These are phyloP conservation scores for Wiebesia pumilae DNA, from an alignment of 1,140 invertebrate species.

Conservation along the genomic window DNA sequence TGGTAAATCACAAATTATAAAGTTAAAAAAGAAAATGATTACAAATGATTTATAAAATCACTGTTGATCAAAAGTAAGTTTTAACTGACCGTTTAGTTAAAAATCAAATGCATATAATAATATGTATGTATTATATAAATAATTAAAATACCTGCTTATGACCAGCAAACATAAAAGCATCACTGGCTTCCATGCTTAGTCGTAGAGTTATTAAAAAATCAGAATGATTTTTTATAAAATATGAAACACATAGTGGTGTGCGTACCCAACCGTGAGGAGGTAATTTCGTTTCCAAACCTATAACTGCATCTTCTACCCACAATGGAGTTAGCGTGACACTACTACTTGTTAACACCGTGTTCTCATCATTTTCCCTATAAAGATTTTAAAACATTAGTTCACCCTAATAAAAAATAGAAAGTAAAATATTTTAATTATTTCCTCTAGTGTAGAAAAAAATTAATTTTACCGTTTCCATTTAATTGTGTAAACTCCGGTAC, in stretches of 20 bases:
- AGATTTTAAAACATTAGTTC: too few relatives aligned
- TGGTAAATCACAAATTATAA: too few relatives aligned
- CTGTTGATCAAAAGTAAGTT: not conserved
- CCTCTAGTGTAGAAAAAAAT: not conserved
- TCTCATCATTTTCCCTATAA: slow-evolving; percentile 64
- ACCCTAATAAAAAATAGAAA: too few relatives aligned
- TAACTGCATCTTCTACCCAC: slow-evolving; percentile 80
- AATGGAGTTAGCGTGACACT: slow-evolving; percentile 77
- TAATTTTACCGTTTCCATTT: slow-evolving; percentile 83
- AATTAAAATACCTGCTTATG: slow-evolving; percentile 84
- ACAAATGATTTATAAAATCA: too few relatives aligned
- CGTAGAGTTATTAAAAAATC: slow-evolving; percentile 83
- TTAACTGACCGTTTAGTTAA: not conserved
- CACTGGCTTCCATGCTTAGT: slow-evolving; percentile 86
- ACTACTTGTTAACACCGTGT: slow-evolving; percentile 70
- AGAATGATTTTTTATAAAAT: slow-evolving; percentile 84
- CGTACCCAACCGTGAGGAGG: slow-evolving; percentile 85
- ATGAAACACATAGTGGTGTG: slow-evolving; percentile 81
- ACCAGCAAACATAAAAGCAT: slow-evolving; percentile 93
- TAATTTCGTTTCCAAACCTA: slow-evolving; percentile 83
- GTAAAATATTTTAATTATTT: slow-evolving; percentile 36
- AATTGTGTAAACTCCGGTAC: slow-evolving; percentile 83
- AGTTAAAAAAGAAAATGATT: too few relatives aligned
- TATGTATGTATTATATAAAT: not conserved
- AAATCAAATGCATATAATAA: not conserved